Conservation (phyloP, 1,140 invertebrate genomes). For the Drosophila murphyi region DNA sequence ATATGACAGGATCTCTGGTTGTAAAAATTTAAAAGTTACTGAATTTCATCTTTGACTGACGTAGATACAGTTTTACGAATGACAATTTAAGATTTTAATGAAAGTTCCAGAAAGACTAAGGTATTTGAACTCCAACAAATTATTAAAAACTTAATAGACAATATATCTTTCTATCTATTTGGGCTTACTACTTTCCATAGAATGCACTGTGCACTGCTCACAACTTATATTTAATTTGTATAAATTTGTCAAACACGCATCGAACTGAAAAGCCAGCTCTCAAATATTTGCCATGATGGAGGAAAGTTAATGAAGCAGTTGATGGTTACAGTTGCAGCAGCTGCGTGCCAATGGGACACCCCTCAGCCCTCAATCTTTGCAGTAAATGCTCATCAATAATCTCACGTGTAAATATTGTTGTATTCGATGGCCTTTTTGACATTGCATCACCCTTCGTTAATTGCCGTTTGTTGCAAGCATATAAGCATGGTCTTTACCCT, state of each 20-base stretch:
- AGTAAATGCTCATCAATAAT: constrained; percentile 58
- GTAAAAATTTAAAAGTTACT: not conserved
- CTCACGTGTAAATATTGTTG: constrained; percentile 63
- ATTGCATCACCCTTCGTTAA: constrained; percentile 55
- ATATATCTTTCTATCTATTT: too few species aligned
- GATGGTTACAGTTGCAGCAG: constrained; percentile 36
- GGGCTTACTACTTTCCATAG: too few species aligned
- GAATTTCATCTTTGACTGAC: not conserved
- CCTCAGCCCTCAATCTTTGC: constrained; percentile 8
- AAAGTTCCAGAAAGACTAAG: too few species aligned
- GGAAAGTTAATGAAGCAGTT: constrained; percentile 51
- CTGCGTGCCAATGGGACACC: constrained; percentile 2
- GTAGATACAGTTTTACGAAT: too few species aligned
- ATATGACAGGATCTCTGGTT: not conserved
- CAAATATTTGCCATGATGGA: constrained; percentile 21
- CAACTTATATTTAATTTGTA: too few species aligned
- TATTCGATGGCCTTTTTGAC: constrained; percentile 31
- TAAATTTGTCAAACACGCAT: not conserved
- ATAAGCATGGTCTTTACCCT: constrained; percentile 19
- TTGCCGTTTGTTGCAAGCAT: constrained; percentile 70
- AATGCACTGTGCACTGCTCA: too few species aligned
- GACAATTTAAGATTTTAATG: too few species aligned
- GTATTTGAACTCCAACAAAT: too few species aligned
- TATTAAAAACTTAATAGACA: too few species aligned
- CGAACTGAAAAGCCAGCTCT: too few species aligned